phyloP scores from a whole-genome alignment of 2,113 vertebrate species.

The Oreochromis spilurus region DNA sequence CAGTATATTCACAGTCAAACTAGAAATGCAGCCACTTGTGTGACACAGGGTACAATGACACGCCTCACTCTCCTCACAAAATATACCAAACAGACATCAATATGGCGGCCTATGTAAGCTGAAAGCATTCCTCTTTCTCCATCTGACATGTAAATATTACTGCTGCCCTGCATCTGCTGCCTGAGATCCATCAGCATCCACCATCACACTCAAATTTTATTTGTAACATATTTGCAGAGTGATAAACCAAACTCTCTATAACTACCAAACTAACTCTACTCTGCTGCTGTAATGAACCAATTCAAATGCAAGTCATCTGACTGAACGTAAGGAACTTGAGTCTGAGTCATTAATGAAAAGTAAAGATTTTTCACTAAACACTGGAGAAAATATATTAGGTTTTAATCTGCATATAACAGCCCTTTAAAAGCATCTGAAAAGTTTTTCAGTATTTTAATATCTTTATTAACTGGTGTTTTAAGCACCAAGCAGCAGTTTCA shows the following conservation, averaged over 20 bases:
- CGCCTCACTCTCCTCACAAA: background rate
- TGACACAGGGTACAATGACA: background rate
- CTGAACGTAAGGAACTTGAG: background rate
- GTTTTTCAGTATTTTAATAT: background rate
- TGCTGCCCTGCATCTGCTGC: background rate
- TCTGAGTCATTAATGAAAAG: background rate
- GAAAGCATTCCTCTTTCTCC: background rate
- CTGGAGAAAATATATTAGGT: background rate
- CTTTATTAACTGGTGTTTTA: background rate
- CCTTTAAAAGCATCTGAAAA: background rate
- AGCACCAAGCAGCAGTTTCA: background rate
- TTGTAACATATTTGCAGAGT: background rate
- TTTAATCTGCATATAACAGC: background rate
- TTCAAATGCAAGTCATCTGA: background rate
- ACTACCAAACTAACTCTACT: background rate
- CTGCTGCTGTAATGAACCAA: background rate
- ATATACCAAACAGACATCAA: background rate
- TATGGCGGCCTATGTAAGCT: fast-evolving
- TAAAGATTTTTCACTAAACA: background rate
- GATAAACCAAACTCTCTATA: background rate
- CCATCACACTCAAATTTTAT: fast-evolving
- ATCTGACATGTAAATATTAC: background rate
- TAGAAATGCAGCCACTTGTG: background rate
- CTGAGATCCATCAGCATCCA: fast-evolving
- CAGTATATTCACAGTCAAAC: background rate